Percentiles rank a stretch among this genome's conserved stretches.
Conservation (phyloP, 2,113 vertebrate species). For the Cheirogaleus medius region DNA sequence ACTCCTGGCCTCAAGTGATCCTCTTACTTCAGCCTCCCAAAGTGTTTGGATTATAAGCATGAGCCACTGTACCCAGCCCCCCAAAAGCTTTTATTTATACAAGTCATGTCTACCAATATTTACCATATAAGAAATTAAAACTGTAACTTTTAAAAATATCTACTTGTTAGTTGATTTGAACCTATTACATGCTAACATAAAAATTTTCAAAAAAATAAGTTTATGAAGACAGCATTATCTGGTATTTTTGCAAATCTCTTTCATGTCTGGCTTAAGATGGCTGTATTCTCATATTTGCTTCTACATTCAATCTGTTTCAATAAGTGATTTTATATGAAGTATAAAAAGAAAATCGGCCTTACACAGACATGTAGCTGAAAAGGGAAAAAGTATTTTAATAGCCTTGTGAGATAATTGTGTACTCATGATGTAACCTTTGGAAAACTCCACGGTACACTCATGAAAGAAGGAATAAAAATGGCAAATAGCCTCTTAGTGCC, state of each 20-base stretch:
- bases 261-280: background rate
- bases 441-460: background rate
- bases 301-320: background rate
- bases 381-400: background rate
- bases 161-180: background rate
- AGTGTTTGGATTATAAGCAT: too few relatives aligned
- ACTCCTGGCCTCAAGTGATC: too few relatives aligned
- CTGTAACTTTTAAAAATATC: background rate
- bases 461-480: background rate
- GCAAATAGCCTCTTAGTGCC: background rate
- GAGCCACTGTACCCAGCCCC: too few relatives aligned
- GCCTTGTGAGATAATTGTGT: background rate
- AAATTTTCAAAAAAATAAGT: background rate
- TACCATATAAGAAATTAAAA: conserved; percentile 5
- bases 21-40: too few relatives aligned
- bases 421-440: background rate
- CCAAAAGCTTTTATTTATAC: background rate
- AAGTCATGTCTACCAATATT: background rate
- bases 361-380: background rate
- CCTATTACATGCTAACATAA: background rate
- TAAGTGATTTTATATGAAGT: background rate
- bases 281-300: background rate
- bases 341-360: background rate
- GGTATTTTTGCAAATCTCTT: background rate
- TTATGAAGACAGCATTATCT: background rate